Conservation (phyloP, 1,140 invertebrate genomes). For the Nixonia krombeini region DNA sequence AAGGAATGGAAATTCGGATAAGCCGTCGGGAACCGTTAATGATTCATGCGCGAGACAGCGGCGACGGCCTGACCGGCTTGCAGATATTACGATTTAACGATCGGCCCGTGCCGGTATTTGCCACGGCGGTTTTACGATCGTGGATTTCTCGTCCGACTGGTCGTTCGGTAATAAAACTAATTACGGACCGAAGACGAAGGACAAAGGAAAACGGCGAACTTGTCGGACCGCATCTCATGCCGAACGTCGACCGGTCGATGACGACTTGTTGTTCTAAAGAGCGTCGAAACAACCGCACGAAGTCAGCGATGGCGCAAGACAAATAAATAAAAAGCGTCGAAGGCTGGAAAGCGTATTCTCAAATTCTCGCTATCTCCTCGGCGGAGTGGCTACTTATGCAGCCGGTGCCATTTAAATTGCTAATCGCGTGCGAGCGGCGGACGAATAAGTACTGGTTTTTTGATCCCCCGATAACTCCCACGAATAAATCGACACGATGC, state of each 20-base stretch:
- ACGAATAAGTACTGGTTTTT: slow-evolving; percentile 36
- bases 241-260: too few relatives aligned
- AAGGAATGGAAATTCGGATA: slow-evolving; percentile 44
- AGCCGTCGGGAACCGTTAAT: slow-evolving; percentile 43
- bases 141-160: slow-evolving; percentile 36
- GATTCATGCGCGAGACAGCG: slow-evolving; percentile 44
- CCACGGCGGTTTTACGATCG: slow-evolving; percentile 24
- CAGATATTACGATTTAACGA: slow-evolving; percentile 47
- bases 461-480: slow-evolving; percentile 35
- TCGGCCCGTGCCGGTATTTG: slow-evolving; percentile 34
- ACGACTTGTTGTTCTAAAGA: too few relatives aligned
- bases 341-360: too few relatives aligned
- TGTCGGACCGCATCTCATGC: not conserved
- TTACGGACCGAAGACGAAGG: not conserved
- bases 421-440: slow-evolving; percentile 22
- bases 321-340: slow-evolving; percentile 14
- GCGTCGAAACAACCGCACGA: too few relatives aligned
- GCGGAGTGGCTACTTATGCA: slow-evolving; percentile 22
- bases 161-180: slow-evolving; percentile 1
- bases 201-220: not conserved
- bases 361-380: too few relatives aligned
- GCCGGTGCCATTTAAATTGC: slow-evolving; percentile 38
- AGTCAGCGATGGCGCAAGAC: not conserved
- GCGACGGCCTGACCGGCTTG: slow-evolving; percentile 12
- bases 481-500: slow-evolving; percentile 41